Base-by-base conservation (phyloP, 2,888 invertebrate genomes). In the Leucophora obtusa region DNA sequence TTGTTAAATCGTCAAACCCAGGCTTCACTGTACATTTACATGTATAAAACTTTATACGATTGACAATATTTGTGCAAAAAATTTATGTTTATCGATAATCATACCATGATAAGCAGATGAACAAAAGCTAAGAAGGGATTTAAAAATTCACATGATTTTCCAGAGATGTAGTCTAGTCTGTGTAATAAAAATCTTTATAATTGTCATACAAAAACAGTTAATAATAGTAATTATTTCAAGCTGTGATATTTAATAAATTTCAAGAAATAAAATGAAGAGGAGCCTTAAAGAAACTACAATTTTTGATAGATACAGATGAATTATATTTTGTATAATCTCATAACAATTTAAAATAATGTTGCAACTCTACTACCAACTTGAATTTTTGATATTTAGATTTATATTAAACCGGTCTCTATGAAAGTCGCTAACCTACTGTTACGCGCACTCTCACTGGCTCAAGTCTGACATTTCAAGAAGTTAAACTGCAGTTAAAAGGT, bases 81-180 rank as follows among this genome's bases (percentile, higher is more conserved):
- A 81, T 81, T 81, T 81, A 81, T 77, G 74, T 81, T 81, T 77
- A 81, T 81, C 81, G 81, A 77, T 81, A 47, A 33, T 14, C 50
- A 56, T 47, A 35, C 6, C 66, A 56, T 60, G 81, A 81, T 77
- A 77, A 79, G 28, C 5, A 28, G 70, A 35, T 10, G 51, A n/a
- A 21, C 58, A 33, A 21, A 56, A 66, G 58, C 14, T 21, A 10
- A 50, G 28, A 4, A 14, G 15, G 15, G 33, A 50, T 28, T 18
- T 11, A 43, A 38, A 69, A 65, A 28, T 72, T 76, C 76, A 21
- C 53, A 60, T 28, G 59, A 9, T 21, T 60, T 60, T 17, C 38
- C 11, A 15, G 43, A 33, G 9, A 33, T 38, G 9, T 11, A 54
- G 58, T n/a, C 9, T 56, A 56, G 28, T 15, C n/a, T 2, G 28